Percentiles rank a stretch among this genome's conserved stretches.
phyloP scores from a whole-genome alignment of 1,140 invertebrate genomes.

The Drosophila kanapiae region DNA sequence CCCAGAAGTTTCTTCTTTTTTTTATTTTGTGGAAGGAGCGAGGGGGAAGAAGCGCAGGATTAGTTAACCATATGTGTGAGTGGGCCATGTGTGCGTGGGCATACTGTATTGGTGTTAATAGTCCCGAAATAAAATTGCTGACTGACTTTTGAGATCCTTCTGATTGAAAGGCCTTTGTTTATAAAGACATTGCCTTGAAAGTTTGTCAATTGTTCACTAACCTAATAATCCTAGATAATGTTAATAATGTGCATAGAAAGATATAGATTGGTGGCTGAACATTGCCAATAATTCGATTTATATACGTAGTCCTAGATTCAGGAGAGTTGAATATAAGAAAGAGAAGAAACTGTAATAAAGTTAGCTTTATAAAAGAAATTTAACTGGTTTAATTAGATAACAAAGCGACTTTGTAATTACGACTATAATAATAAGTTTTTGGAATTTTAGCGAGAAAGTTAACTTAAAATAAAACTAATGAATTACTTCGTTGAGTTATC shows the following conservation, averaged over 20 bases:
- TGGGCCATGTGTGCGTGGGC: slow-evolving; percentile 9
- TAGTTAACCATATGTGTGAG: slow-evolving; percentile 37
- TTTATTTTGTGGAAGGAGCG: slow-evolving; percentile 4
- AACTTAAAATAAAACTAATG: too few relatives aligned
- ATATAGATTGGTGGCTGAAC: neutral
- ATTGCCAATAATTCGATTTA: neutral
- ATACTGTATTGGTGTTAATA: slow-evolving; percentile 33
- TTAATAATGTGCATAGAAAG: neutral
- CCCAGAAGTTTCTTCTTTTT: slow-evolving; percentile 37
- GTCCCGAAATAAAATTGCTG: slow-evolving; percentile 24
- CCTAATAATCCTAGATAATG: neutral
- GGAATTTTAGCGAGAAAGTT: too few relatives aligned
- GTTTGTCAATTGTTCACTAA: neutral
- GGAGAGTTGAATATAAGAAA: too few relatives aligned
- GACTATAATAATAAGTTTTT: too few relatives aligned
- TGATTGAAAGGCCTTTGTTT: neutral
- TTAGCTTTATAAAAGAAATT: too few relatives aligned
- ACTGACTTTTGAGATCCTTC: slow-evolving; percentile 12
- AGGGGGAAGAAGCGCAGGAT: slow-evolving; percentile 10
- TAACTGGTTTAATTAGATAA: too few relatives aligned
- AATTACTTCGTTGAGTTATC: too few relatives aligned
- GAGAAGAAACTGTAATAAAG: too few relatives aligned
- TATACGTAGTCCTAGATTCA: neutral
- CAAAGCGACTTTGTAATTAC: too few relatives aligned
- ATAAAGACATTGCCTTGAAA: neutral